A percentile compares a stretch with the other conserved stretches of the same genome.
These are phyloP conservation scores for Xestia sexstrigata DNA, from an alignment of 2,888 invertebrate genomes.

Conservation along the genomic window DNA sequence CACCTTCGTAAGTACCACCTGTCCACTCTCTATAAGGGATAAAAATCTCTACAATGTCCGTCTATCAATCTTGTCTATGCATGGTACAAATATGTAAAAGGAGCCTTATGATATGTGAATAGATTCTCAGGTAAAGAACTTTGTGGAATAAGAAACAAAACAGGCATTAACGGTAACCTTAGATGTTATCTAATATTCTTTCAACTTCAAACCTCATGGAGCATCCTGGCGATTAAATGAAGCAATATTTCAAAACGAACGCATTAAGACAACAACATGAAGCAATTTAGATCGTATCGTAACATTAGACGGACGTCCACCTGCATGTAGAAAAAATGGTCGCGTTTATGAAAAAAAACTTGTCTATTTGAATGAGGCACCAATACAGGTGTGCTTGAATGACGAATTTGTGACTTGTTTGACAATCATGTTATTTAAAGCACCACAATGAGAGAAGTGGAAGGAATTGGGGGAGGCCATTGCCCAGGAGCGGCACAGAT, in stretches of 20 bases:
- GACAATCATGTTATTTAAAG: no score
- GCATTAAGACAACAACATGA: conserved; percentile 27
- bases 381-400: neutral
- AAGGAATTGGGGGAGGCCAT: neutral
- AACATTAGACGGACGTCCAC: conserved; percentile 28
- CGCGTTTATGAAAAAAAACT: conserved; percentile 14
- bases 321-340: conserved; percentile 20
- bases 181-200: conserved; percentile 22
- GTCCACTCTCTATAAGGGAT: neutral
- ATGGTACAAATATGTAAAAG: neutral
- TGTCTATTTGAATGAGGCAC: neutral
- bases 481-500: neutral
- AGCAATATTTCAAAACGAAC: conserved; percentile 41
- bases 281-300: conserved; percentile 48
- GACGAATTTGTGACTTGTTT: neutral
- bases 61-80: neutral
- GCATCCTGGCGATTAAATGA: conserved; percentile 37
- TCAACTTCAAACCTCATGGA: conserved; percentile 12
- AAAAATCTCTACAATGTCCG: conserved; percentile 11
- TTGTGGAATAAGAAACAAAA: neutral
- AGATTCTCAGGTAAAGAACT: neutral
- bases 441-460: neutral
- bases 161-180: neutral
- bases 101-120: neutral
- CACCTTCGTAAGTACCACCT: conserved; percentile 94